These are phyloP conservation scores for Polietes domitor DNA, from an alignment of 2,888 invertebrate genomes.

Conservation along the genomic window DNA sequence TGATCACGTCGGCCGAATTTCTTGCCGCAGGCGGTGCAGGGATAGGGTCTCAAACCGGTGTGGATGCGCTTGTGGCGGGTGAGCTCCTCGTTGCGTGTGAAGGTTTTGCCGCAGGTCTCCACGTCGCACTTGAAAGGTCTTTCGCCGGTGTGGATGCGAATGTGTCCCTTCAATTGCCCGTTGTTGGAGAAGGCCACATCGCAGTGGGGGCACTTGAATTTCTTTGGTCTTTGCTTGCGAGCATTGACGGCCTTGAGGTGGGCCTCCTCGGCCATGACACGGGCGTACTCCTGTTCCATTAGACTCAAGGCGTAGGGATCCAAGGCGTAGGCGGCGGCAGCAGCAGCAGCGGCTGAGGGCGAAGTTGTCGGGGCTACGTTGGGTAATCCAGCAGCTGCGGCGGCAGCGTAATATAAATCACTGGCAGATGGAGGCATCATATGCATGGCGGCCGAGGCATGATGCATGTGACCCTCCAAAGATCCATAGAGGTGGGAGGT, in stretches of 20 bases:
- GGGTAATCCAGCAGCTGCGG: constrained; percentile 67
- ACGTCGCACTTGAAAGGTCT: constrained; percentile 93
- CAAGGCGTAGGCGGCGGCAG: constrained; percentile 73
- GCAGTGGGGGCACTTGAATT: constrained; percentile 95
- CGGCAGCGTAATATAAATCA: constrained; percentile 67
- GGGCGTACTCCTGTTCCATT: constrained; percentile 86
- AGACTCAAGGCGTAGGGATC: constrained; percentile 81
- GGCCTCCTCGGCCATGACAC: constrained; percentile 87
- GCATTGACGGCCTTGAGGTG: constrained; percentile 86
- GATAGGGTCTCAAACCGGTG: constrained; percentile 92
- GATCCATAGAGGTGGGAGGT: constrained; percentile 43
- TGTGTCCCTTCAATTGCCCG: constrained; percentile 94
- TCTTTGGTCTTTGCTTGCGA: constrained; percentile 92
- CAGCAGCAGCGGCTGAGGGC: constrained; percentile 71
- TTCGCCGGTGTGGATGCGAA: constrained; percentile 95
- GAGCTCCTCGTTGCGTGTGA: constrained; percentile 94
- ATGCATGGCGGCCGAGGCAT: constrained; percentile 29
- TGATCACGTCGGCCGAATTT: constrained; percentile 97
- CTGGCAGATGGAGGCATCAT: constrained; percentile 61
- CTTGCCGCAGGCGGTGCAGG: constrained; percentile 94
- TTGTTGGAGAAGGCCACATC: constrained; percentile 96
- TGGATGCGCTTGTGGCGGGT: constrained; percentile 96
- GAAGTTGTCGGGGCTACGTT: constrained; percentile 66
- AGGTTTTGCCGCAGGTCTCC: constrained; percentile 92
- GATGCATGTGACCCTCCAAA: constrained; percentile 40